A percentile compares a stretch with the other conserved stretches of the same genome.
Evolutionary conservation across 1,140 invertebrate genomes (phyloP).

Genomic region (Saccostrea echinata): DNA sequence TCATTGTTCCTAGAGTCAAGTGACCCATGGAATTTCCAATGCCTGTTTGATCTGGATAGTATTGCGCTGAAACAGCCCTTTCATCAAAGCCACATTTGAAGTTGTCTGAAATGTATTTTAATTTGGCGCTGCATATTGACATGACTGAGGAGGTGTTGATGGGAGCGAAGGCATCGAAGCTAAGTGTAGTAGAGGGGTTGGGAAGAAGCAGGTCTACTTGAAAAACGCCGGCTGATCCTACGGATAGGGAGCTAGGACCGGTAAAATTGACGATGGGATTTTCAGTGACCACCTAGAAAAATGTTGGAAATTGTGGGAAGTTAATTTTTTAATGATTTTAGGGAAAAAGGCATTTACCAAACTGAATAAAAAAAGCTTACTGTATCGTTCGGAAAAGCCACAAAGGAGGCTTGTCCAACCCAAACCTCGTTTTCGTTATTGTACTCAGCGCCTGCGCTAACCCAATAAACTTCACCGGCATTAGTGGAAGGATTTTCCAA

Average conservation of each 20-base stretch:
- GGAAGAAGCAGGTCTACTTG: slow-evolving; percentile 70
- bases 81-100: slow-evolving; percentile 68
- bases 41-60: slow-evolving; percentile 55
- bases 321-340: neutral
- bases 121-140: slow-evolving; percentile 71
- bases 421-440: slow-evolving; percentile 79
- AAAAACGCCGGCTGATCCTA: slow-evolving; percentile 67
- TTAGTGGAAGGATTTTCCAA: slow-evolving; percentile 72
- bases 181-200: slow-evolving; percentile 60
- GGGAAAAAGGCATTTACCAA: too few species aligned
- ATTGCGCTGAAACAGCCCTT: slow-evolving; percentile 12
- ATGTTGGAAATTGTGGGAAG: neutral
- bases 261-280: slow-evolving; percentile 69
- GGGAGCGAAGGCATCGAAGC: slow-evolving; percentile 69
- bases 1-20: slow-evolving; percentile 63
- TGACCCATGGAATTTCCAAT: slow-evolving; percentile 63
- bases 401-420: slow-evolving; percentile 78
- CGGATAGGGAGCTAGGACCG: slow-evolving; percentile 61
- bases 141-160: slow-evolving; percentile 71
- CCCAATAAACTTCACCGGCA: slow-evolving; percentile 72
- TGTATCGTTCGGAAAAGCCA: slow-evolving; percentile 1
- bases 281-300: slow-evolving; percentile 49
- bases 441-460: slow-evolving; percentile 81
- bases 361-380: neutral
- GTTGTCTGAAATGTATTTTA: slow-evolving; percentile 62